A percentile compares a stretch with the other conserved stretches of the same genome.
These are phyloP conservation scores for Episyrphus balteatus DNA, from an alignment of 1,140 invertebrate genomes.

Conservation along the genomic window DNA sequence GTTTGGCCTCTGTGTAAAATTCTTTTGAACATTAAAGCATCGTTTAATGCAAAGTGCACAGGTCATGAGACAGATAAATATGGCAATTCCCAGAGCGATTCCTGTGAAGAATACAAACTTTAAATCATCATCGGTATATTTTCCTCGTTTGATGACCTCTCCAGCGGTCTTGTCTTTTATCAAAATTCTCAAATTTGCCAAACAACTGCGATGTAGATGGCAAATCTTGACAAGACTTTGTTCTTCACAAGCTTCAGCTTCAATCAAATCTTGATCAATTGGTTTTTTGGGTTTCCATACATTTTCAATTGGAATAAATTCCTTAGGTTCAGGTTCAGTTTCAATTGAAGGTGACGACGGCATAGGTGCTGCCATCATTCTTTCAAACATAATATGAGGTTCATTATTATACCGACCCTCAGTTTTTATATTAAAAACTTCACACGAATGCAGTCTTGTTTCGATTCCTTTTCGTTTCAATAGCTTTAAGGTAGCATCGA, in stretches of 20 bases:
- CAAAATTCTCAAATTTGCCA: conserved; percentile 22
- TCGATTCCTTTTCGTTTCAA: conserved; percentile 16
- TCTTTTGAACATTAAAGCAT: conserved; percentile 15
- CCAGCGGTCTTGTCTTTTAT: conserved; percentile 10
- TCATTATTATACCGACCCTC: not conserved
- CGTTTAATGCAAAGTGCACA: conserved; percentile 25
- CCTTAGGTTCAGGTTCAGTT: not conserved
- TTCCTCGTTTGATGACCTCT: conserved; percentile 6
- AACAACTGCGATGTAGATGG: conserved; percentile 19
- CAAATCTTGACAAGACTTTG: conserved; percentile 19
- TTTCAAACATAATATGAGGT: conserved; percentile 5
- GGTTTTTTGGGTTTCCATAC: not conserved
- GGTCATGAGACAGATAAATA: conserved; percentile 28
- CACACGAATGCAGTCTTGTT: conserved; percentile 18
- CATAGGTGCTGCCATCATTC: conserved; percentile 3
- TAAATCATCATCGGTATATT: conserved; percentile 23
- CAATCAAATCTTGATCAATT: not conserved
- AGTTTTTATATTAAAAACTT: conserved; percentile 1
- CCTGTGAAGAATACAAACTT: conserved; percentile 26
- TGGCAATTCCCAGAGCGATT: conserved; percentile 23
- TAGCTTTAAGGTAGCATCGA: conserved; percentile 14
- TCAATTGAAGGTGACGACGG: not conserved
- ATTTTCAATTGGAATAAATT: conserved; percentile 1
- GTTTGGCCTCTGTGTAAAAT: conserved; percentile 3
- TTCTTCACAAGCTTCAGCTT: conserved; percentile 17